These are phyloP conservation scores for Drosophila bipectinata DNA, from an alignment of 1,140 invertebrate species.

Conservation along the genomic window DNA sequence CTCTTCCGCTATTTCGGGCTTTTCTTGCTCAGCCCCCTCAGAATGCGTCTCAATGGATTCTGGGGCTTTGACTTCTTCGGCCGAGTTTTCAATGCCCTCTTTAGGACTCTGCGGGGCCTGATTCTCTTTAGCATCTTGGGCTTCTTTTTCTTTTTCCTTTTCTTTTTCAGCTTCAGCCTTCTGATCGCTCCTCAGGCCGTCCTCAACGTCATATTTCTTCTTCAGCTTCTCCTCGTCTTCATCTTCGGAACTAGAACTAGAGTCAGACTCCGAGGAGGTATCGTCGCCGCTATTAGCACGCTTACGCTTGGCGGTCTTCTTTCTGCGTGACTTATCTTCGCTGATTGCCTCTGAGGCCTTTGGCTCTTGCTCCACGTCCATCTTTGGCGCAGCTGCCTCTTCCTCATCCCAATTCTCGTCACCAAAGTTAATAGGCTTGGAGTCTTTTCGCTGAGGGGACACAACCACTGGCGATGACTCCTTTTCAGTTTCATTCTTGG, in stretches of 20 bases:
- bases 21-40: neutral
- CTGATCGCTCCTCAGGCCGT: slow-evolving; percentile 60
- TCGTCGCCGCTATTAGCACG: slow-evolving; percentile 83
- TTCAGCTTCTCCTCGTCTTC: slow-evolving; percentile 80
- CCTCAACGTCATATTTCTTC: slow-evolving; percentile 83
- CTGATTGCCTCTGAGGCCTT: slow-evolving; percentile 26
- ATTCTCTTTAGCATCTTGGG: slow-evolving; percentile 64
- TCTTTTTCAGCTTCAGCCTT: slow-evolving; percentile 60
- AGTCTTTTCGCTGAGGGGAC: slow-evolving; percentile 45
- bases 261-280: slow-evolving; percentile 69
- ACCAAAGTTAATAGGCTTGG: slow-evolving; percentile 40
- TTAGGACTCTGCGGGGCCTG: slow-evolving; percentile 28
- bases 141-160: slow-evolving; percentile 55
- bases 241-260: slow-evolving; percentile 68
- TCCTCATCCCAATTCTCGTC: slow-evolving; percentile 85
- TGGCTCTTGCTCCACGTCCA: slow-evolving; percentile 35
- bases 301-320: slow-evolving; percentile 82
- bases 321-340: slow-evolving; percentile 45
- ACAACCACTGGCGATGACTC: slow-evolving; percentile 67
- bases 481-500: slow-evolving; percentile 33
- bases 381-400: slow-evolving; percentile 10
- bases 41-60: neutral
- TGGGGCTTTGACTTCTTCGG: slow-evolving; percentile 5
- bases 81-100: neutral
- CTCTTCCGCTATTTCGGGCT: neutral